Evolutionary conservation across 2,797 vertebrate species (phyloP), one percentile per base, ranked within the genome.

Genomic region (Urosaurus nigricauda): DNA sequence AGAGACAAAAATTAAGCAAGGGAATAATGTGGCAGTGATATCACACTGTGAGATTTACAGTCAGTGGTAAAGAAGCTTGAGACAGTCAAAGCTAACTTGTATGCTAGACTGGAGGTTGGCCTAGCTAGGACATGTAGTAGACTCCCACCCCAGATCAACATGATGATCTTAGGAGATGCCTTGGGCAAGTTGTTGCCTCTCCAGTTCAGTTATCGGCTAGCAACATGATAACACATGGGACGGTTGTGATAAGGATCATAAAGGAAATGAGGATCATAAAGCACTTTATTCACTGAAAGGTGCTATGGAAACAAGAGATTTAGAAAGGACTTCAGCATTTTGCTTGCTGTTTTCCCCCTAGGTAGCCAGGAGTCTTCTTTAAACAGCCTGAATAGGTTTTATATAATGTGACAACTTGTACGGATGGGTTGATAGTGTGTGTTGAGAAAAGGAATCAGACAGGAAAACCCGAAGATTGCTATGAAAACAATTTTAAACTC

Each of bases 401-500:
- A 40, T 53, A n/a, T 84, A 24, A 32, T 53, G 32, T 35, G 47
- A 53, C 63, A 70, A 70, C 47, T 51, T 51, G 47, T 17, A 6
- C 5, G 37, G 40, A 40, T 53, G 37, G 37, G 37, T 14, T 43
- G 8, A 68, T 68, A 40, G 47, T 43, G 32, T 70, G 35, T 53
- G 65, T 19, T 35, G 51, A 84, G 82, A 71, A 84, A 83, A 70
- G 63, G 16, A 83, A 63, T 40, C 35, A 83, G 43, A 19, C 5
- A 43, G 63, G 12, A 53, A 53, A 53, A 84, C 35, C n/a, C 24
- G 32, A 26, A 71, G 51, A 71, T 53, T 84, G 82, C n/a, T 84
- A 24, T 84, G 43, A 71, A 84, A 84, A 17, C 65, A 83, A 21
- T 84, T 51, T 83, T 32, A 83, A 83, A n/a, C 65, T 51, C 7